Conservation (phyloP, 2,113 vertebrate species). For the Anser cygnoides region DNA sequence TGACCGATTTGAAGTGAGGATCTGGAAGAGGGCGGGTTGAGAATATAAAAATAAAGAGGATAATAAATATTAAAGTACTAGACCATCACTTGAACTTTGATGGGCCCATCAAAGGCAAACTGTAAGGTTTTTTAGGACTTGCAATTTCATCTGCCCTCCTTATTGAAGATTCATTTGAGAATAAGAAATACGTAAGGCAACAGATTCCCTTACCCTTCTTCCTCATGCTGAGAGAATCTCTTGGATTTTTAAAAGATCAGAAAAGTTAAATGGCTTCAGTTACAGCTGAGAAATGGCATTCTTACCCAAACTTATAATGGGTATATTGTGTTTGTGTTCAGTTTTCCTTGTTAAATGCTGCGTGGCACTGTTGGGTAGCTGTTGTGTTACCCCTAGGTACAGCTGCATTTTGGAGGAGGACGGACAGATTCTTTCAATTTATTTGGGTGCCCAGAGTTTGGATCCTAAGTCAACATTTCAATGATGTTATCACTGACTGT, state of each 20-base stretch:
- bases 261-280: neutral
- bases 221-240: neutral
- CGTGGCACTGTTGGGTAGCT: neutral
- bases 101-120: conserved; percentile 30
- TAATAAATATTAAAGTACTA: conserved; percentile 32
- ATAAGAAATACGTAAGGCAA: neutral
- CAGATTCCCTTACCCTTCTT: neutral
- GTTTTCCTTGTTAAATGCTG: neutral
- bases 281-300: neutral
- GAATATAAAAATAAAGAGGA: conserved; percentile 54
- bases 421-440: neutral
- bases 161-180: conserved; percentile 31
- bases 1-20: conserved; percentile 16
- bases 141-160: conserved; percentile 2
- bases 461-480: neutral
- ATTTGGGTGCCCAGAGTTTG: neutral
- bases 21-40: conserved; percentile 22
- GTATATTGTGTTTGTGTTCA: neutral
- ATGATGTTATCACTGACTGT: neutral
- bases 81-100: conserved; percentile 4
- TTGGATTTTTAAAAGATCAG: conserved; percentile 2
- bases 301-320: neutral
- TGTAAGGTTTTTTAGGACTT: conserved; percentile 13
- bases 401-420: neutral
- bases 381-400: neutral